Base-by-base conservation (phyloP, 2,888 invertebrate species). In the Anoncus sp. region DNA sequence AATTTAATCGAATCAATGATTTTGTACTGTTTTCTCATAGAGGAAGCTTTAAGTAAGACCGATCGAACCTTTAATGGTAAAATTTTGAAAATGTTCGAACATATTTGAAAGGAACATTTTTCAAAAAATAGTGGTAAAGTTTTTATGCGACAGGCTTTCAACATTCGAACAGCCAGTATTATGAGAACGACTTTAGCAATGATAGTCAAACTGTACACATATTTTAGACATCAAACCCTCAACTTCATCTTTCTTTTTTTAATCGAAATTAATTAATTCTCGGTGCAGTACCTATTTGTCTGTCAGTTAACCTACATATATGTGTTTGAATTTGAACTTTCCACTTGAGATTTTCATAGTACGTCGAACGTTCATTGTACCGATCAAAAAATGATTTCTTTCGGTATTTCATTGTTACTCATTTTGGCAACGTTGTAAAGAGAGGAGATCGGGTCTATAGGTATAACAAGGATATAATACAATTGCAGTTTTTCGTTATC, bases 401-500 rank as follows among this genome's bases (percentile, higher is more conserved):
- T 22, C 14, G 0, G 10, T 55, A 27, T 1, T 38, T 4, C 2
- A 38, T 18, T 27, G 12, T 38, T 31, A 24, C 12, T 51, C 3
- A 12, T 24, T 24, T 51, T 20, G 4, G 7, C 14, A 24, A 14
- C 24, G 27, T 38, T 35, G 40, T 75, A 38, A 38, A 38, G 38
- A 38, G 38, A 38, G 38, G 5, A 10, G 38, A 12, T 38, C 10
- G 10, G 38, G 38, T 10, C 20, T 49, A 3, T 3, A 9, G 22
- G 5, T 18, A 49, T 6, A 20, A 12, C 20, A 18, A 12, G 22
- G 22, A 14, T 18, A 49, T 6, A 20, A 12, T 22, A 18, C 22
- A 60, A 76, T 82, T 80, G 16, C 77, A 87, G 87, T 79, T 84
- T 76, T 69, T 86, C 70, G 74, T 83, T 65, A 81, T 90, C 57